These are phyloP conservation scores for Carettochelys insculpta DNA, from an alignment of 2,113 vertebrate species.

Conservation along the genomic window DNA sequence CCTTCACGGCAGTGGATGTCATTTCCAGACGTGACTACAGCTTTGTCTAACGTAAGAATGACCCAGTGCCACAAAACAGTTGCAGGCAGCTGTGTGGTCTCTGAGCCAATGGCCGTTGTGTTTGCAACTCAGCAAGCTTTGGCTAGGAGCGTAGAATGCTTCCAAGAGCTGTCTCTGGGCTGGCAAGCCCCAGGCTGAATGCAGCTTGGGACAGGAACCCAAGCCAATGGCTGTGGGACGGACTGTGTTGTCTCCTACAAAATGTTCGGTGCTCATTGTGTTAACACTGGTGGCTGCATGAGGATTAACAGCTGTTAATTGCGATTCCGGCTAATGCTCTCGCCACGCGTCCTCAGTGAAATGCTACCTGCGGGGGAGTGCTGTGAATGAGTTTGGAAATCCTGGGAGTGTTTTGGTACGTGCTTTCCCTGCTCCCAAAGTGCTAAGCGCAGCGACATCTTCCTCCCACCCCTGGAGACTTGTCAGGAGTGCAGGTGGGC, in stretches of 20 bases:
- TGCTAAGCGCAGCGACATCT: background rate
- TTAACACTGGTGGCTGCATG: background rate
- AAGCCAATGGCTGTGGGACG: background rate
- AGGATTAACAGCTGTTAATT: background rate
- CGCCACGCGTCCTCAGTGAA: background rate
- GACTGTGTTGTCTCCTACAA: background rate
- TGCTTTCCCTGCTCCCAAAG: background rate
- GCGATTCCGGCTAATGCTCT: background rate
- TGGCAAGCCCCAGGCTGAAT: background rate
- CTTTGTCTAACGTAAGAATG: background rate
- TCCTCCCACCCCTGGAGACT: fast-evolving
- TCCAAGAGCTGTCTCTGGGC: background rate
- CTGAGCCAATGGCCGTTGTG: background rate
- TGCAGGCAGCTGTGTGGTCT: background rate
- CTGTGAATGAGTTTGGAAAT: background rate
- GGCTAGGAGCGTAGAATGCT: background rate
- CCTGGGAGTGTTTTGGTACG: background rate
- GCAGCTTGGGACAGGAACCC: background rate
- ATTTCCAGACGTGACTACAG: background rate
- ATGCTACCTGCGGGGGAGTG: background rate
- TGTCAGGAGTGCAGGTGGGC: fast-evolving
- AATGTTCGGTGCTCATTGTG: background rate
- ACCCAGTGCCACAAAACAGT: background rate
- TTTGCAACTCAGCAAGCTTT: background rate
- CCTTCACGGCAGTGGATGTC: background rate